Evolutionary conservation across 1,140 invertebrate species (phyloP).

Genomic region (Leptinotarsa defecta): DNA sequence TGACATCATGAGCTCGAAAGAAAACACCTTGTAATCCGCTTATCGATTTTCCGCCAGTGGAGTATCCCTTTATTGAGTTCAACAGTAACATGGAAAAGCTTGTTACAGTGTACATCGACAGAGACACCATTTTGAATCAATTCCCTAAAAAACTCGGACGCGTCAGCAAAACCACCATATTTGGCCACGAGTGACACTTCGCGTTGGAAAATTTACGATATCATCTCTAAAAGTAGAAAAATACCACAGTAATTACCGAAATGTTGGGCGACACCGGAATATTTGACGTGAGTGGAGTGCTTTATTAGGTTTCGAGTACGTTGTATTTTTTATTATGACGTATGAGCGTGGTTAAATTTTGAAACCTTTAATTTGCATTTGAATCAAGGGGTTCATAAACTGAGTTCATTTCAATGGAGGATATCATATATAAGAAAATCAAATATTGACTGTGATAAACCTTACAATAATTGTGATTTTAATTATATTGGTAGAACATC

Average conservation of each 20-base stretch:
- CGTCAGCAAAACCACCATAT: constrained; percentile 13
- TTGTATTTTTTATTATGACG: neutral
- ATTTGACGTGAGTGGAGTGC: neutral
- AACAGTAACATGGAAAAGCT: constrained; percentile 13
- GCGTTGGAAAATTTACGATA: constrained; percentile 10
- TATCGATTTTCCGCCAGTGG: constrained; percentile 17
- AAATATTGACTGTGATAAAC: too few species aligned
- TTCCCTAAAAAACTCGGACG: neutral
- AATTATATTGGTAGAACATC: too few species aligned
- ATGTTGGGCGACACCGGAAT: neutral
- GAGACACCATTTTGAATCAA: constrained; percentile 14
- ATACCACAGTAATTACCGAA: neutral
- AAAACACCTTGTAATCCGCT: constrained; percentile 13
- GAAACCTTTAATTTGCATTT: neutral
- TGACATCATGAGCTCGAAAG: constrained; percentile 7
- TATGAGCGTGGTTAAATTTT: neutral
- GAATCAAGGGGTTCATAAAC: neutral
- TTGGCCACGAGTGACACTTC: constrained; percentile 7
- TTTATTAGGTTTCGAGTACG: neutral
- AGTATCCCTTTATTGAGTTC: neutral
- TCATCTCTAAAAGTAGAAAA: neutral
- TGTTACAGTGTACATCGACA: constrained; percentile 1
- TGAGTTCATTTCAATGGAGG: neutral
- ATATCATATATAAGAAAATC: too few species aligned
- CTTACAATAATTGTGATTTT: too few species aligned